A percentile compares a stretch with the other conserved stretches of the same genome.
phyloP scores from a whole-genome alignment of 1,140 invertebrate genomes.

The Choristoneura fumiferana region DNA sequence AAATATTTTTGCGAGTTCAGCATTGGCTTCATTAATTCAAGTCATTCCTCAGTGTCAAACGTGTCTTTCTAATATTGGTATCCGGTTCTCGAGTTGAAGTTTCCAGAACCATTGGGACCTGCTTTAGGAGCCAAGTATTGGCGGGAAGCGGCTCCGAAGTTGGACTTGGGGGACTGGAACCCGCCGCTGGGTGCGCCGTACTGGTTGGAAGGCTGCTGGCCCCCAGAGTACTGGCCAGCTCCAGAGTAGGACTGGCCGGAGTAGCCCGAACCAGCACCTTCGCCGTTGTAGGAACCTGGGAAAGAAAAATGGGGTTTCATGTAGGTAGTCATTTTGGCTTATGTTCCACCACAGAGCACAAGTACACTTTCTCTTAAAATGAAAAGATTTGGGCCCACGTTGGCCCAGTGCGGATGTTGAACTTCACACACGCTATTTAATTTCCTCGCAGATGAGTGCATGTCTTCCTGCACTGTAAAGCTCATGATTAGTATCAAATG shows the following conservation, averaged over 20 bases:
- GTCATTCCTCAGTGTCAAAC: too few species aligned
- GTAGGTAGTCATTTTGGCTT: too few species aligned
- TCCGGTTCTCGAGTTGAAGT: constrained; percentile 67
- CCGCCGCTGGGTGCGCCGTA: constrained; percentile 26
- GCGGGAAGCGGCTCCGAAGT: constrained; percentile 53
- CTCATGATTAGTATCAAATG: too few species aligned
- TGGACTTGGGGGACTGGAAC: constrained; percentile 21
- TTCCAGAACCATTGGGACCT: constrained; percentile 58
- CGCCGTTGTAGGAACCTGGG: constrained; percentile 65
- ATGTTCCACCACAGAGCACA: too few species aligned
- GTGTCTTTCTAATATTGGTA: constrained; percentile 57
- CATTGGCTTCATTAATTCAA: too few species aligned
- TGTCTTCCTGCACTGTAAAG: too few species aligned
- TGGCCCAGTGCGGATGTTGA: too few species aligned
- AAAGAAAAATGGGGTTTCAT: background rate
- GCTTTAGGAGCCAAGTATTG: constrained; percentile 66
- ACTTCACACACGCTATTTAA: too few species aligned
- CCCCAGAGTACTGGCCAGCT: constrained; percentile 24
- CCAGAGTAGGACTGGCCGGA: constrained; percentile 4
- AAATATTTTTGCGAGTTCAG: too few species aligned
- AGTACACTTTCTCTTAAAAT: too few species aligned
- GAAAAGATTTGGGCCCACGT: too few species aligned
- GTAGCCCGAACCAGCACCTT: constrained; percentile 44
- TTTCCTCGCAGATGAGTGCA: too few species aligned
- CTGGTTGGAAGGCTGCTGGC: constrained; percentile 33